Evolutionary conservation across 2,888 invertebrate genomes (phyloP), one percentile per base, ranked within the genome.

Genomic region (Helicoverpa assulta): DNA sequence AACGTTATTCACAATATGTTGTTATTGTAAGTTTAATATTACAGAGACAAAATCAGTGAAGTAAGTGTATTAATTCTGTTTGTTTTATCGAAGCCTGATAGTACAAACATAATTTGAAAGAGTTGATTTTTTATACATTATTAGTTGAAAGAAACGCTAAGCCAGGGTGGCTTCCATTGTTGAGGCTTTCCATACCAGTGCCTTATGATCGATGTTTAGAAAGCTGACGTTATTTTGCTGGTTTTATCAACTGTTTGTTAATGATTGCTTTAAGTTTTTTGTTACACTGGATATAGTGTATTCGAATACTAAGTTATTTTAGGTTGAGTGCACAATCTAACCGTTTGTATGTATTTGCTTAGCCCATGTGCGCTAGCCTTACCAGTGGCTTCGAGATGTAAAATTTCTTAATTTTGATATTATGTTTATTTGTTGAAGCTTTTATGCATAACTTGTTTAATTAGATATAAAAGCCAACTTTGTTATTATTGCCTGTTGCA

Each of bases 401-500:
- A 80, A 77, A 73, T 79, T 83, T 78, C 53, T 75, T 75, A 51
- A 70, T 63, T 75, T 78, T 83, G 72, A 50, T 76, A 77, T 58
- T 61, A 40, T 74, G 33, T 82, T 82, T 83, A 76, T 83, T 90
- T 92, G 82, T 89, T 86, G 85, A 86, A 82, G 81, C 82, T 81
- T 91, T 90, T 90, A 87, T 83, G 83, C 86, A 75, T 79, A 81
- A 75, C 51, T 80, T 61, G 62, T 77, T 83, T 86, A 85, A 79
- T 76, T 76, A 78, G 75, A 84, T 87, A 80, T 84, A 80, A 83
- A 47, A 81, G 76, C 76, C 73, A 88, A 80, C 70, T 86, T 89
- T 90, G 84, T 89, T 88, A 81, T 86, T 82, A 81, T 88, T 85
- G 90, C 90, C 88, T 92, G 85, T 91, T 92, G 93, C 93, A 92